Evolutionary conservation across 23 tunicate species (phyloP), one percentile per base, ranked within the genome.

Genomic region (Trididemnum nubilum): DNA sequence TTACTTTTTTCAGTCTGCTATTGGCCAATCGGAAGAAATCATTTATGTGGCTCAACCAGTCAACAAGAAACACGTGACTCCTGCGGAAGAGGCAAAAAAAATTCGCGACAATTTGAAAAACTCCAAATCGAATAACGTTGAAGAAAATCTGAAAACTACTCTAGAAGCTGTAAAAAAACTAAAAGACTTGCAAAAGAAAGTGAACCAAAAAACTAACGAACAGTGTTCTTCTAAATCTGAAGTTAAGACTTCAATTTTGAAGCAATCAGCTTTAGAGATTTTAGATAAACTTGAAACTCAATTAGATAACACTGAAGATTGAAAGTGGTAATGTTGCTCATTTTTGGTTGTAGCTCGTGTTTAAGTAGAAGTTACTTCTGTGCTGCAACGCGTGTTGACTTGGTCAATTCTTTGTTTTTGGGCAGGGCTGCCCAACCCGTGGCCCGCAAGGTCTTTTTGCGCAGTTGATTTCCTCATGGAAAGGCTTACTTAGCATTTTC

Each of bases 271-370:
- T 33, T 65, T 88, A 67, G 77, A 82, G 33, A 51, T 52, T 15
- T 35, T 88, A 12, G 93, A 88, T 67, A 87, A 88, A 51, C 70
- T 88, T 19, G 93, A 88, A 65, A 63, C 83, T 25, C 57, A 54
- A 61, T 52, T 88, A 29, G 61, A 70, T 44, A 44, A n/a, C n/a
- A n/a, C n/a, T n/a, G n/a, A n/a, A n/a, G n/a, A n/a, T n/a, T n/a
- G n/a, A n/a, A n/a, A n/a, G n/a, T n/a, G n/a, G n/a, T n/a, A n/a
- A n/a, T n/a, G n/a, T n/a, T n/a, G n/a, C n/a, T n/a, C n/a, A n/a
- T n/a, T n/a, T n/a, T n/a, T n/a, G n/a, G n/a, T n/a, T n/a, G n/a
- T n/a, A n/a, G n/a, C n/a, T n/a, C n/a, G n/a, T n/a, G n/a, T n/a
- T n/a, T n/a, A n/a, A n/a, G n/a, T n/a, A n/a, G n/a, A n/a, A n/a